A percentile compares a stretch with the other conserved stretches of the same genome.
phyloP scores from a whole-genome alignment of 1,140 invertebrate species.

The Drosophila trapezifrons region DNA sequence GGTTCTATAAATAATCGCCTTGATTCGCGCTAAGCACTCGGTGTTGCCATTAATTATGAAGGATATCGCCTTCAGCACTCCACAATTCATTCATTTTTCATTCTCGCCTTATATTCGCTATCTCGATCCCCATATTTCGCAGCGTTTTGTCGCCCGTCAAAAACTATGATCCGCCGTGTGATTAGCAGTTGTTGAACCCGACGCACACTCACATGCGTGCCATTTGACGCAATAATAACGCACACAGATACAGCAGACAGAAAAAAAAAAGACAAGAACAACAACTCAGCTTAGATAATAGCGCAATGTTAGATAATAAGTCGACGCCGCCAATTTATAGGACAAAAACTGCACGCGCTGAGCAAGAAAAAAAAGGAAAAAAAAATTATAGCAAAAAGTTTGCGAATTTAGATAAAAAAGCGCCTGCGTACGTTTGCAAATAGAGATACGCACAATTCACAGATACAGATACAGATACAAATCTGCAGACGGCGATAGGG shows the following conservation, averaged over 20 bases:
- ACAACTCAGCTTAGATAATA: slow-evolving; percentile 61
- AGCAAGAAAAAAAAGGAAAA: slow-evolving; percentile 6
- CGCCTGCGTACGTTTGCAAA: slow-evolving; percentile 51
- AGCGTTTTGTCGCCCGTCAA: slow-evolving; percentile 25
- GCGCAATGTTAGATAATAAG: slow-evolving; percentile 68
- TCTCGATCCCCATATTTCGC: slow-evolving; percentile 28
- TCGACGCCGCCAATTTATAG: slow-evolving; percentile 54
- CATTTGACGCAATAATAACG: slow-evolving; percentile 37
- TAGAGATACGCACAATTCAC: slow-evolving; percentile 49
- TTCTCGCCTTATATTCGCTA: slow-evolving; percentile 4
- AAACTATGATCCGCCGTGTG: slow-evolving; percentile 59
- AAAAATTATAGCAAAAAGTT: slow-evolving; percentile 34
- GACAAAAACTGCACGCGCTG: slow-evolving; percentile 49
- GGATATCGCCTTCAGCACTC: slow-evolving; percentile 38
- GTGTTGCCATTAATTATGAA: slow-evolving; percentile 32
- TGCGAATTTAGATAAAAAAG: slow-evolving; percentile 46
- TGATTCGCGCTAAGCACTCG: slow-evolving; percentile 32
- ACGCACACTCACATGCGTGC: slow-evolving; percentile 32
- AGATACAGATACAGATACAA: slow-evolving; percentile 31
- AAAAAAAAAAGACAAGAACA: slow-evolving; percentile 21
- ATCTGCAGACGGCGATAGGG: slow-evolving; percentile 7
- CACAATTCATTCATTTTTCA: slow-evolving; percentile 37
- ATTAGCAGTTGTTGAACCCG: slow-evolving; percentile 80
- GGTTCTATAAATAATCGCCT: slow-evolving; percentile 33
- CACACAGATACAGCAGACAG: slow-evolving; percentile 15